Base-by-base conservation (phyloP, 2,113 vertebrate genomes). In the Callipepla squamata region DNA sequence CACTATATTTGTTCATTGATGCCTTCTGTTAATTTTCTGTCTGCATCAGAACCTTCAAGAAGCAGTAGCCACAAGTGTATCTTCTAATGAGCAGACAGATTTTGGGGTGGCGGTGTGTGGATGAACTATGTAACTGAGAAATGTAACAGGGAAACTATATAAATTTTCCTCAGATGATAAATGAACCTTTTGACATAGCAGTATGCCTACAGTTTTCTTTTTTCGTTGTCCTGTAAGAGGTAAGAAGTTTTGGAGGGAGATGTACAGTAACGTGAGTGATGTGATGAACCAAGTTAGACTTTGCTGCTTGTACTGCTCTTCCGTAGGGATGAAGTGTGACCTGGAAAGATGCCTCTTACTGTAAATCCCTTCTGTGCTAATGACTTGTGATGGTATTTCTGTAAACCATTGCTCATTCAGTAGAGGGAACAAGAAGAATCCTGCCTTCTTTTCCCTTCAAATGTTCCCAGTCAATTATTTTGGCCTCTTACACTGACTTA, bases 181-280 rank as follows among this genome's bases (percentile, higher is more conserved):
- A 51, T 45, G 5, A 55, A 59, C 21, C 58, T 73, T 11, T 13
- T 76, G 20, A 9, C 21, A 69, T 80, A 83, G 28, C 20, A 53
- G 73, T 50, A 67, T 12, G 6, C 18, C 48, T 63, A 13, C 0
- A 1, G 1, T 38, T 85, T 79, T 68, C 5, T 61, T 57, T 48
- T 72, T 67, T 10, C 10, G 3, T 58, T 66, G 11, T 61, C 44
- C 16, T 47, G 3, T 53, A 66, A 80, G 36, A 77, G 17, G 7
- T 65, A 38, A 70, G 65, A 67, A 28, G 8, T 50, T 67, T 72
- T 74, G 34, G 76, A 82, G 50, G 32, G 58, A 34, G 34, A 67
- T 20, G 14, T 85, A 3, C 0, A 0, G 36, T 89, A 42, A 79
- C 1, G 0, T 40, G 36, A 42, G 68, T n/a, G 19, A 36, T 57